These are phyloP conservation scores for Hemiprocne comata DNA, from an alignment of 2,113 vertebrate species.

Conservation along the genomic window DNA sequence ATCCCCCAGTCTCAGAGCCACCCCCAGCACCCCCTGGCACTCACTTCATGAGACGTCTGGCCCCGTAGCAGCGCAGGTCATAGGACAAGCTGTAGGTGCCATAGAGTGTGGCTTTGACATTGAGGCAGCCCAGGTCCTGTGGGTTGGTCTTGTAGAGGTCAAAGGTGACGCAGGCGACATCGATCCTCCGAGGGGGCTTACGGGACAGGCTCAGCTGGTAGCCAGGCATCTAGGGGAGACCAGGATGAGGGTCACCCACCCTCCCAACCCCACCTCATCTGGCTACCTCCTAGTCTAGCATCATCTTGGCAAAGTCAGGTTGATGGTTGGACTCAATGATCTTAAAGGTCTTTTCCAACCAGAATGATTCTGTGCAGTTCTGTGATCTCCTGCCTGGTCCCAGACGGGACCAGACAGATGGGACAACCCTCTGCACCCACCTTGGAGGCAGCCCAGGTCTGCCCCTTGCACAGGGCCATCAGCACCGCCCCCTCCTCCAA, in stretches of 20 bases:
- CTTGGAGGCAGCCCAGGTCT: slow-evolving; percentile 78
- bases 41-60: slow-evolving; percentile 83
- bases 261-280: background rate
- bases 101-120: slow-evolving; percentile 90
- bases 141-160: slow-evolving; percentile 93
- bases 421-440: too few species aligned
- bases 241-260: fast-evolving
- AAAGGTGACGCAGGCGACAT: slow-evolving; percentile 89
- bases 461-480: slow-evolving; percentile 85
- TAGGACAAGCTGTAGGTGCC: slow-evolving; percentile 91
- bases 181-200: slow-evolving; percentile 77
- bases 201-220: slow-evolving; percentile 66
- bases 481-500: slow-evolving; percentile 82
- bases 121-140: slow-evolving; percentile 90
- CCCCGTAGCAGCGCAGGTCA: slow-evolving; percentile 86
- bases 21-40: background rate
- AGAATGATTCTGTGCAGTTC: too few species aligned
- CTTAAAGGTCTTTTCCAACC: too few species aligned
- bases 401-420: too few species aligned
- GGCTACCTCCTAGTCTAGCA: background rate
- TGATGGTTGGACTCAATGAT: too few species aligned
- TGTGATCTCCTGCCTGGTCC: too few species aligned
- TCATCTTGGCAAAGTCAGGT: background rate
- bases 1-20: fast-evolving
- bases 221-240: background rate